These are phyloP conservation scores for Pristionchus pacificus DNA, from an alignment of 1,140 invertebrate species.

Conservation along the genomic window DNA sequence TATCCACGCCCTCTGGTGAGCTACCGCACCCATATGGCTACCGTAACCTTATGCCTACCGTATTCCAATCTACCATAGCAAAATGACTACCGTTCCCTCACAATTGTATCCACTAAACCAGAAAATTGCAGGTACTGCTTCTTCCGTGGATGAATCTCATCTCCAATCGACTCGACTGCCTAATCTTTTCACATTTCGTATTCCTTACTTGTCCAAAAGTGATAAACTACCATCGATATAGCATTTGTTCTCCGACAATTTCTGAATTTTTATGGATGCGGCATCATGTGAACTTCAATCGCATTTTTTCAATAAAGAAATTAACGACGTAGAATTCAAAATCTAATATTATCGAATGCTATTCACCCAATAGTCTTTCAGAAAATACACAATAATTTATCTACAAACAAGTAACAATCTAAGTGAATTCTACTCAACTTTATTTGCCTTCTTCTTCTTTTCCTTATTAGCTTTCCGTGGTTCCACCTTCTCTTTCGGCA, in stretches of 20 bases:
- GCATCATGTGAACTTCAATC: no score
- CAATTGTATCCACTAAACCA: background rate
- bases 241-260: no score
- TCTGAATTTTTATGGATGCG: no score
- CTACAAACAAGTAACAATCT: no score
- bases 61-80: slow-evolving; percentile 3
- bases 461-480: background rate
- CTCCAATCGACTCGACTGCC: background rate
- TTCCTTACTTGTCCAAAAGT: no score
- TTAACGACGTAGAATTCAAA: no score
- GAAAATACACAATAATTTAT: no score
- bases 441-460: background rate
- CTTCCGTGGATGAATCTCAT: slow-evolving; percentile 6
- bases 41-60: background rate
- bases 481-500: background rate
- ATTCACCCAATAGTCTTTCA: no score
- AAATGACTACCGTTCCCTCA: background rate
- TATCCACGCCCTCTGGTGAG: slow-evolving; percentile 41
- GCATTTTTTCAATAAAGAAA: no score
- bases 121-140: slow-evolving; percentile 20
- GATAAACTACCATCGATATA: no score
- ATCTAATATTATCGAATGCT: no score
- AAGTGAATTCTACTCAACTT: background rate
- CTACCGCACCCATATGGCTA: background rate
- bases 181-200: background rate